phyloP scores from a whole-genome alignment of 2,888 invertebrate genomes.

The Nasonovia ribisnigri region DNA sequence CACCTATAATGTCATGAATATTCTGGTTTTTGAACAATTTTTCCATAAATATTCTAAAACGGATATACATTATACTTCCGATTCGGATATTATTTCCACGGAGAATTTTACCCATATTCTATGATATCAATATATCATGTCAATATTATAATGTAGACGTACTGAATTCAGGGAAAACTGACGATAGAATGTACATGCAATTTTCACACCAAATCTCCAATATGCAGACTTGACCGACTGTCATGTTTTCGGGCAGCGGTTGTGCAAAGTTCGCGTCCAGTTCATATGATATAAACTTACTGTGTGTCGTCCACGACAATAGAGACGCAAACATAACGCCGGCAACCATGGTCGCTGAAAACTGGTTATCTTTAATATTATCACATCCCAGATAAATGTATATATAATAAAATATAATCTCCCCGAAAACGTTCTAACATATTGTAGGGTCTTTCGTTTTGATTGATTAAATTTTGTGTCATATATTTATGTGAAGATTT shows the following conservation, averaged over 20 bases:
- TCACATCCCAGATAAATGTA: not conserved
- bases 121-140: no score
- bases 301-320: constrained; percentile 23
- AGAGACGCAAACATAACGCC: constrained; percentile 29
- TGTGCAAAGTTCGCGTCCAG: not conserved
- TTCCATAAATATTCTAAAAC: not conserved
- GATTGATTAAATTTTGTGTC: not conserved
- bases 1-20: no score
- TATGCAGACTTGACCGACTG: not conserved
- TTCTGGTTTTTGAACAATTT: not conserved
- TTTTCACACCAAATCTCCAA: not conserved
- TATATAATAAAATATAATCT: not conserved
- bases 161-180: not conserved
- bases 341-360: not conserved
- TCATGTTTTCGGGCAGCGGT: constrained; percentile 27
- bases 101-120: not conserved
- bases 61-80: not conserved
- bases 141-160: not conserved
- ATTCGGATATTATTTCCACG: not conserved
- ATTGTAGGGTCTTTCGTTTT: not conserved
- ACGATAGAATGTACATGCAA: not conserved
- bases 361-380: not conserved
- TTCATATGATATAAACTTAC: not conserved
- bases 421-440: not conserved
- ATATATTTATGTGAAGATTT: not conserved